Percentiles rank a stretch among this genome's conserved stretches.
Evolutionary conservation across 1,140 invertebrate species (phyloP).

Genomic region (Fopius arisanus): DNA sequence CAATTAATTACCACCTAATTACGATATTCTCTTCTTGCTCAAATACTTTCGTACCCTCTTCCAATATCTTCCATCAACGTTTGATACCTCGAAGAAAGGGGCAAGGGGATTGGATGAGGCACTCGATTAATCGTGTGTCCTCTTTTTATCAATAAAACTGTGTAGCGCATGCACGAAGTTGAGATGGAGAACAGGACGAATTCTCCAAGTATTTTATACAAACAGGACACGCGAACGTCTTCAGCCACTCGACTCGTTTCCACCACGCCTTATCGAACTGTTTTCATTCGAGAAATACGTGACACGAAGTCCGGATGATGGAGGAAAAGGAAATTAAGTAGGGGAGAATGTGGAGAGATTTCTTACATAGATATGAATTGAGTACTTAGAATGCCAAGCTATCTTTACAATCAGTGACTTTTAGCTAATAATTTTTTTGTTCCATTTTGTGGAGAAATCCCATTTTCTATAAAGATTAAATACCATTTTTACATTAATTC

Average conservation of each 20-base stretch:
- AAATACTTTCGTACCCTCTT: conserved; percentile 23
- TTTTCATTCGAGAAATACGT: conserved; percentile 20
- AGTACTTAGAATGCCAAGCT: too few species aligned
- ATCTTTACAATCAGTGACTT: too few species aligned
- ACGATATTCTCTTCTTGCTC: conserved; percentile 38
- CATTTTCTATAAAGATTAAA: too few species aligned
- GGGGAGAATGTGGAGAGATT: neutral
- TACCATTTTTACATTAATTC: too few species aligned
- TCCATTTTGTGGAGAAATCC: too few species aligned
- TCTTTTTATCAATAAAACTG: conserved; percentile 3
- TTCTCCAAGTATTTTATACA: conserved; percentile 27
- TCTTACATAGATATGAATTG: neutral
- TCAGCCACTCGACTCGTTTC: conserved; percentile 30
- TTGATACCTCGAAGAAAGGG: conserved; percentile 8
- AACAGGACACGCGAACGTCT: conserved; percentile 33
- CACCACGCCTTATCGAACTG: conserved; percentile 30
- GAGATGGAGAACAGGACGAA: conserved; percentile 17
- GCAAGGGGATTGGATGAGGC: conserved; percentile 8
- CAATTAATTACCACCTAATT: conserved; percentile 60
- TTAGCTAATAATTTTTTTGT: too few species aligned
- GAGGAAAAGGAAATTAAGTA: conserved; percentile 16
- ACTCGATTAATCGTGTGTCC: conserved; percentile 23
- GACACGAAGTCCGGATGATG: conserved; percentile 12
- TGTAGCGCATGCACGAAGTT: conserved; percentile 14
- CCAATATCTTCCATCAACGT: conserved; percentile 25